Evolutionary conservation across 2,113 vertebrate genomes (phyloP).

Genomic region (Passer montanus): DNA sequence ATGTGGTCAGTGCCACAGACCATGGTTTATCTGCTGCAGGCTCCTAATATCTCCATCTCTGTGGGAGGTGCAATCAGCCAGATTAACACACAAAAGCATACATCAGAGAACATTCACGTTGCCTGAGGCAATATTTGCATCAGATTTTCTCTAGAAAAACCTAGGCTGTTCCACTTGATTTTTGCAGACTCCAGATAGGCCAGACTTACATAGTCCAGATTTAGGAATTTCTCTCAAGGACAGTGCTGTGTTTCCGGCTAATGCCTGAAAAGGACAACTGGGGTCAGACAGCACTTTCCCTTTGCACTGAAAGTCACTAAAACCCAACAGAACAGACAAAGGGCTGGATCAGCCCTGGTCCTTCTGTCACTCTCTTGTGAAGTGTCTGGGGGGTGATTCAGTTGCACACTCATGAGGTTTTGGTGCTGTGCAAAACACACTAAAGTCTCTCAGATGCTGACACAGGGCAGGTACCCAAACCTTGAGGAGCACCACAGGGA

Average conservation of each 20-base stretch:
- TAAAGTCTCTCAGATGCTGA: background rate
- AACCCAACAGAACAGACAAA: background rate
- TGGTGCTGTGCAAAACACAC: background rate
- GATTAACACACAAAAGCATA: background rate
- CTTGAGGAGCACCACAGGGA: background rate
- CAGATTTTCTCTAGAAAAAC: background rate
- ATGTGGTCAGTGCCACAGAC: background rate
- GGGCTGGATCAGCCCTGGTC: background rate
- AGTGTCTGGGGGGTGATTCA: background rate
- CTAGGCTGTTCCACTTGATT: rapidly evolving
- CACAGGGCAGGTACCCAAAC: background rate
- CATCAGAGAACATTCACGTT: background rate
- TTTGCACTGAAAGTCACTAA: background rate
- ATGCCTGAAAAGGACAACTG: background rate
- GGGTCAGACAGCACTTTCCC: background rate
- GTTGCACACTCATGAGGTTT: background rate
- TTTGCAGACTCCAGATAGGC: background rate
- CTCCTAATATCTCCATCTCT: background rate
- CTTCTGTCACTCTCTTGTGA: background rate
- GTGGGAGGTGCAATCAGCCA: background rate
- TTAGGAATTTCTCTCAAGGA: background rate
- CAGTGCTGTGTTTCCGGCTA: background rate
- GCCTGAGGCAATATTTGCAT: background rate
- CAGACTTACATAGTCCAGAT: background rate
- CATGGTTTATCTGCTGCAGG: background rate